phyloP scores from a whole-genome alignment of 2,113 vertebrate genomes.

The Mirza zaza region DNA sequence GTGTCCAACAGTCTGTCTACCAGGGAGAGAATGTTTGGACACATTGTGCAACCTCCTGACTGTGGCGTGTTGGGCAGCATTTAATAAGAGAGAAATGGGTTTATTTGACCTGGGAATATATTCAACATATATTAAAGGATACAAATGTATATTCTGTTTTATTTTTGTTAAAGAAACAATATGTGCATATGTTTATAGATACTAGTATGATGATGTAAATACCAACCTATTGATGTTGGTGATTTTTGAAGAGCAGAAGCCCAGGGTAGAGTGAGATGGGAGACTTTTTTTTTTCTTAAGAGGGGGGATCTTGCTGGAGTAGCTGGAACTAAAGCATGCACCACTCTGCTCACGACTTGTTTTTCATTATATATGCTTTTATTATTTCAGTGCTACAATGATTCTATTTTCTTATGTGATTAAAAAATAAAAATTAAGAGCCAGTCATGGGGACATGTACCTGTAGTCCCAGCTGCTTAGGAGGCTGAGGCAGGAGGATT shows the following conservation, averaged over 20 bases:
- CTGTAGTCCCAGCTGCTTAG: no score
- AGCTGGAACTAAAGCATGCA: no score
- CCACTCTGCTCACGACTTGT: background rate
- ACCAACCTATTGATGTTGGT: background rate
- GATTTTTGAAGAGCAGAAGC: background rate
- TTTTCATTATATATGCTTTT: background rate
- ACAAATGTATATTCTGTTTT: background rate
- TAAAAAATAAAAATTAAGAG: background rate
- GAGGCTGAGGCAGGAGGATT: no score
- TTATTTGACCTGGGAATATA: background rate
- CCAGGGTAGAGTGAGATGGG: background rate
- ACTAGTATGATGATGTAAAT: background rate
- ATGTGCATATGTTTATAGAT: background rate
- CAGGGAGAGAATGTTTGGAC: background rate
- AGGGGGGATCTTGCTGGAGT: no score
- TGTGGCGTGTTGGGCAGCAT: no score
- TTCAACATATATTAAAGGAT: background rate
- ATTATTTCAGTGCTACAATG: background rate
- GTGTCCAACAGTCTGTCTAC: rapidly evolving
- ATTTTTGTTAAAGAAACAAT: background rate
- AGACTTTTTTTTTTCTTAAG: background rate
- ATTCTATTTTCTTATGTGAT: background rate
- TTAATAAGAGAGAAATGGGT: background rate
- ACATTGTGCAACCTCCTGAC: rapidly evolving
- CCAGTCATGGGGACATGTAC: no score